These are phyloP conservation scores for Drosophila prostipennis DNA, from an alignment of 2,888 invertebrate genomes.

Conservation along the genomic window DNA sequence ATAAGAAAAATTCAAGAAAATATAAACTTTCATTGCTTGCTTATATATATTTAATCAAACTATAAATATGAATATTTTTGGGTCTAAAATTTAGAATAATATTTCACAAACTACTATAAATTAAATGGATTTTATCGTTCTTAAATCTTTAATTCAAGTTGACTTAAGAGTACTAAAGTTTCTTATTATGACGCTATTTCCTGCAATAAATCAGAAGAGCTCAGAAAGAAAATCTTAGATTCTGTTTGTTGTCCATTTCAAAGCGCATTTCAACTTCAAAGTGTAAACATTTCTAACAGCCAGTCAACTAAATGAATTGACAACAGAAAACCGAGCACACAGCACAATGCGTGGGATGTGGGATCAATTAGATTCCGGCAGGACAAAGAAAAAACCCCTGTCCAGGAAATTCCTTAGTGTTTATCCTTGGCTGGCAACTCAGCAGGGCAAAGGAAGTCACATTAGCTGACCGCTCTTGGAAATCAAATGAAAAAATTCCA, in stretches of 20 bases:
- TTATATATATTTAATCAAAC: too few species aligned
- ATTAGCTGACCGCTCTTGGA: constrained; percentile 42
- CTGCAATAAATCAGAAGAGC: neutral
- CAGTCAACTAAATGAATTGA: constrained; percentile 62
- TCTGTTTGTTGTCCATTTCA: constrained; percentile 2
- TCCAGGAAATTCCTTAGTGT: constrained; percentile 62
- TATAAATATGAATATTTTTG: too few species aligned
- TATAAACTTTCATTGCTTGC: too few species aligned
- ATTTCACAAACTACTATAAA: too few species aligned
- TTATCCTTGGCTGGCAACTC: constrained; percentile 39
- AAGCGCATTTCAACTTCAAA: constrained; percentile 54
- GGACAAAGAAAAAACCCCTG: constrained; percentile 57
- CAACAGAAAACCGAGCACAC: constrained; percentile 51
- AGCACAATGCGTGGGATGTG: constrained; percentile 49
- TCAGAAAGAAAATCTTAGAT: neutral
- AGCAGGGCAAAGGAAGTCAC: constrained; percentile 26
- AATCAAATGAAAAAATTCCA: constrained; percentile 74
- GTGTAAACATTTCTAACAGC: constrained; percentile 54
- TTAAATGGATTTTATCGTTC: too few species aligned
- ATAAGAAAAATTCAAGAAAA: too few species aligned
- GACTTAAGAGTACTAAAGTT: too few species aligned
- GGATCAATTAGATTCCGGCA: constrained; percentile 69
- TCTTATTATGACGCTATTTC: too few species aligned
- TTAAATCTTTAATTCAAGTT: too few species aligned
- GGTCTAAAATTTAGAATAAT: too few species aligned